Evolutionary conservation across 2,797 vertebrate genomes (phyloP).

Genomic region (Chloroceryle amazona): DNA sequence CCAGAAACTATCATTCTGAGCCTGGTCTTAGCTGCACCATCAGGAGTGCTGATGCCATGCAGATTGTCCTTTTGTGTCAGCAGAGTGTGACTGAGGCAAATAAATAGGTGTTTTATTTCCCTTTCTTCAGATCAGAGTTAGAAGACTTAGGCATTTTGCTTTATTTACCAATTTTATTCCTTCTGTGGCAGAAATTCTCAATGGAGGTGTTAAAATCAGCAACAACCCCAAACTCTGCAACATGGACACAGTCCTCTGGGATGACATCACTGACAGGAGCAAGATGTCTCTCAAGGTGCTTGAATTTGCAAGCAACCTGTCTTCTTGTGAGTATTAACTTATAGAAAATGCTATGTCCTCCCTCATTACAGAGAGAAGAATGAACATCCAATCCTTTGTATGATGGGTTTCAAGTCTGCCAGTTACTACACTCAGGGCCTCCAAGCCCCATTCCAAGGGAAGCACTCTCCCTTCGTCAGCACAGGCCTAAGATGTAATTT

Average conservation of each 20-base stretch:
- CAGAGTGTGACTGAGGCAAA: background rate
- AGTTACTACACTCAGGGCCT: background rate
- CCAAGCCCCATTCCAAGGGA: background rate
- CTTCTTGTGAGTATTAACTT: slow-evolving; percentile 83
- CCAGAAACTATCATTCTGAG: background rate
- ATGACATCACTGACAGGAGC: slow-evolving; percentile 86
- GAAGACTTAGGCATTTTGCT: background rate
- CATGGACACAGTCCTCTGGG: slow-evolving; percentile 91
- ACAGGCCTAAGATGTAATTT: background rate
- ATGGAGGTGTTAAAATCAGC: slow-evolving; percentile 88
- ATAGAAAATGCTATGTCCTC: fast-evolving
- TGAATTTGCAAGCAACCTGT: slow-evolving; percentile 55
- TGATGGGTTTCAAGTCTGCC: background rate
- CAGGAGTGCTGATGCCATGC: background rate
- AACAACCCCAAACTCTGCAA: slow-evolving; percentile 88
- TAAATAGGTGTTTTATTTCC: background rate
- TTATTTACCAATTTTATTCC: background rate
- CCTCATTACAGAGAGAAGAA: background rate
- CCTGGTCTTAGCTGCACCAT: background rate
- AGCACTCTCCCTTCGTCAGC: background rate
- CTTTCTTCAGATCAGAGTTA: background rate
- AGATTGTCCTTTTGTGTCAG: background rate
- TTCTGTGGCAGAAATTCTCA: slow-evolving; percentile 89
- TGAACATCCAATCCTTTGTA: fast-evolving
- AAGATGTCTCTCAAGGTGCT: slow-evolving; percentile 71